Evolutionary conservation across 2,888 invertebrate species (phyloP), one percentile per base, ranked within the genome.

Genomic region (Glaucopsyche alexis): DNA sequence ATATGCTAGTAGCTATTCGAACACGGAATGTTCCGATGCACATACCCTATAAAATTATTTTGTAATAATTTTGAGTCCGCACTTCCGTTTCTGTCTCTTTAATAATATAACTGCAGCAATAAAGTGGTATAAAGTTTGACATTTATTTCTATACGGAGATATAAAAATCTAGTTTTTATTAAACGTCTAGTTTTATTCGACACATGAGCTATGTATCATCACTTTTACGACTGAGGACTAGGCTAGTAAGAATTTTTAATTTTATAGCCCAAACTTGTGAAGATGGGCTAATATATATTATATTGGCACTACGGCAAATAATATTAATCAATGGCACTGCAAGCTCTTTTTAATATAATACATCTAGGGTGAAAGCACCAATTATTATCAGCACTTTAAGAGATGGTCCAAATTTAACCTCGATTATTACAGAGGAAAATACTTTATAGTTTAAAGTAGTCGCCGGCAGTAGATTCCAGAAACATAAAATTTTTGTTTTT

Each of bases 211-310:
- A 40, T 16, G 66, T 66, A 66, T 66, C 66, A 66, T 66, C 72
- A 66, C 79, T 76, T 88, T 90, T 89, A 90, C 88, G 89, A 89
- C 80, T 81, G 80, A 75, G 79, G 82, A 80, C 86, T 85, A 87
- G 87, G 88, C 89, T 89, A 60, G 4, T 29, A 89, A 87, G 89
- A 90, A 90, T 89, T 85, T 88, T 90, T 89, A 89, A 90, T 90
- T 87, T 89, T 89, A 89, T 86, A 79, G 82, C 77, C 78, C 78
- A 80, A 80, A 16, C 45, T 16, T 42, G 60, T 60, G 60, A 14
- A 60, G 29, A 60, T 13, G 7, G 29, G 29, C 29, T 16, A 60
- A 19, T 19, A 60, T 52, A 16, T 52, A 7, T n/a, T 50, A n/a
- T 11, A 11, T 55, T 55, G 9, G 5, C 11, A 55, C 9, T 9